These are phyloP conservation scores for Pseudorectes ferrugineus DNA, from an alignment of 2,113 vertebrate genomes.

Conservation along the genomic window DNA sequence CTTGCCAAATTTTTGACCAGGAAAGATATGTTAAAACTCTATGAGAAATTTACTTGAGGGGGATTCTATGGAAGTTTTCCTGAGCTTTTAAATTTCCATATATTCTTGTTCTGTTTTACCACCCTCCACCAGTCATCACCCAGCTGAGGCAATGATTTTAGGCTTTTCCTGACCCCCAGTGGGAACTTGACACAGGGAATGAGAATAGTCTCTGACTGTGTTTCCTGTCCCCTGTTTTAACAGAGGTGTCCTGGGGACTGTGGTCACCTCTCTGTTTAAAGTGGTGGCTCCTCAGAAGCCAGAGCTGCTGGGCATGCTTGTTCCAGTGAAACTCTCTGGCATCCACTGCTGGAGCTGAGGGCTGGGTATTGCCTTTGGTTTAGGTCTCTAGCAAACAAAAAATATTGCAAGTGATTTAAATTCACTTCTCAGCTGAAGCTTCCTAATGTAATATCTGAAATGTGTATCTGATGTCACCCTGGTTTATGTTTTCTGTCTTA, in stretches of 20 bases:
- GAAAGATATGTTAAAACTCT: background rate
- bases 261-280: background rate
- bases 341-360: background rate
- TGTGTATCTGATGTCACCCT: accelerated
- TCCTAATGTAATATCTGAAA: background rate
- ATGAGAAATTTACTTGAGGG: background rate
- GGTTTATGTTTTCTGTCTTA: background rate
- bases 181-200: background rate
- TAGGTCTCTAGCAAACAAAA: background rate
- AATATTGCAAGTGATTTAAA: background rate
- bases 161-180: background rate
- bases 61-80: background rate
- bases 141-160: background rate
- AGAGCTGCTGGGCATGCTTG: background rate
- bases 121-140: background rate
- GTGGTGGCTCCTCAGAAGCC: background rate
- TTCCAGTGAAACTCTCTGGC: background rate
- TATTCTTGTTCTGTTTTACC: background rate
- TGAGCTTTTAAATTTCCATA: background rate
- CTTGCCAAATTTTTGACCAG: background rate
- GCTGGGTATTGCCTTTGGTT: background rate
- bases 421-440: background rate
- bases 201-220: background rate
- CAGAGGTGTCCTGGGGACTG: background rate
- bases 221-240: background rate